Evolutionary conservation across 1,140 invertebrate species (phyloP).

Genomic region (Penaeus chinensis): DNA sequence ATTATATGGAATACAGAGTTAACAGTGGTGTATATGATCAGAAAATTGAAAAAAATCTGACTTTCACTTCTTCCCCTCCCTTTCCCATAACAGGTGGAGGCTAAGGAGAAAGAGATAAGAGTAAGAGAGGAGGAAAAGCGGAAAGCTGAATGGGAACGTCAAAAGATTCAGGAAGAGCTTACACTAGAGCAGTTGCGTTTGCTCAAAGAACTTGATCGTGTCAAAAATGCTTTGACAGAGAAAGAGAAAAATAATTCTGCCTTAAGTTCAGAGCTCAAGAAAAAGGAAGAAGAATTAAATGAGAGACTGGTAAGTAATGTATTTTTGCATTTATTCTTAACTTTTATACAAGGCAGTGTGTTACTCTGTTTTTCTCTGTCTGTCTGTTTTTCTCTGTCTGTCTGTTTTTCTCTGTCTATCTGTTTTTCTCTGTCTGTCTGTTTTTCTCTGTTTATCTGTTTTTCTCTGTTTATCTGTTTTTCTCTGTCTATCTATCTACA

Average conservation of each 20-base stretch:
- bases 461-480: too few relatives aligned
- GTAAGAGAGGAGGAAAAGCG: conserved; percentile 17
- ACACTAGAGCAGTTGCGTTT: conserved; percentile 2
- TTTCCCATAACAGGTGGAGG: conserved; percentile 15
- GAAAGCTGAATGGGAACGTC: conserved; percentile 19
- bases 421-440: too few relatives aligned
- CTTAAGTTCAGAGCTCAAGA: conserved; percentile 1
- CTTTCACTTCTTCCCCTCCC: too few relatives aligned
- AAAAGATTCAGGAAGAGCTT: conserved; percentile 20
- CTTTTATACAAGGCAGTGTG: not conserved
- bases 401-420: too few relatives aligned
- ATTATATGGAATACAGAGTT: too few relatives aligned
- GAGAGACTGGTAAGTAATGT: not conserved
- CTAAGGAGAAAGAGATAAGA: conserved; percentile 7
- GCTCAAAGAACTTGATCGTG: conserved; percentile 15
- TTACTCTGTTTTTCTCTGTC: too few relatives aligned
- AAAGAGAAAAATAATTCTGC: conserved; percentile 16
- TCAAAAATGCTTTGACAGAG: conserved; percentile 1
- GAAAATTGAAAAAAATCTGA: too few relatives aligned
- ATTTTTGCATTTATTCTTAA: not conserved
- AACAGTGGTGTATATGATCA: too few relatives aligned
- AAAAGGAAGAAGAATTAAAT: not conserved
- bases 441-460: too few relatives aligned
- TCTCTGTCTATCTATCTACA: too few relatives aligned
- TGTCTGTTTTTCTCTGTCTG: too few relatives aligned